Evolutionary conservation across 1,140 invertebrate species (phyloP), one percentile per base, ranked within the genome.

Genomic region (Megathymus violae): DNA sequence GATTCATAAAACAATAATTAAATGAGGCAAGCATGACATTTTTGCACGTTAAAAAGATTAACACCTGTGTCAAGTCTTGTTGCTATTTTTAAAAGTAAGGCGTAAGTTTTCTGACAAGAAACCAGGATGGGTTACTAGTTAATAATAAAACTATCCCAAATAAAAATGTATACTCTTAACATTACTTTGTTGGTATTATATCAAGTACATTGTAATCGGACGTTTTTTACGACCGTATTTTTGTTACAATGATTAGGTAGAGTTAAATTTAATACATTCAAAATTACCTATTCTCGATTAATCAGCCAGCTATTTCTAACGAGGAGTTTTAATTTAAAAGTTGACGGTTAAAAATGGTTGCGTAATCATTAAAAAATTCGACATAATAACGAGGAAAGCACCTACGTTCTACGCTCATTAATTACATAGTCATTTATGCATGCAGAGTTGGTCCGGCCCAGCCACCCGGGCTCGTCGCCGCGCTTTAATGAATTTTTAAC

Each of bases 401-500:
- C 59, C 63, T 62, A 63, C 70, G 74, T 76, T 74, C 64, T 68
- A 70, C 50, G 74, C 74, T 83, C 80, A 82, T 87, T 89, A 88
- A 87, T 88, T 81, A 85, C 67, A 63, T 73, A 80, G 73, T 78
- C 74, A 83, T 88, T 87, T 86, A 83, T 83, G 80, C 82, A 82
- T 82, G 72, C 78, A 82, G 72, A 73, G 66, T n/a, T n/a, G n/a
- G n/a, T 54, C 54, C 62, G 64, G 67, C 38, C 69, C 71, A 75
- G 67, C 69, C 75, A 68, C 66, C 65, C 74, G 61, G 62, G 65
- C 59, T 74, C 74, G 75, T 78, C 75, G 75, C 67, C 61, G 77
- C 64, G 76, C 68, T 82, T 80, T 86, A 88, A 88, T 88, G 88
- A 83, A 84, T 88, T 88, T 83, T 83, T 82, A 88, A 90, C 88